Conservation (phyloP, 1,140 invertebrate species). For the Leptonema lineaticorne region DNA sequence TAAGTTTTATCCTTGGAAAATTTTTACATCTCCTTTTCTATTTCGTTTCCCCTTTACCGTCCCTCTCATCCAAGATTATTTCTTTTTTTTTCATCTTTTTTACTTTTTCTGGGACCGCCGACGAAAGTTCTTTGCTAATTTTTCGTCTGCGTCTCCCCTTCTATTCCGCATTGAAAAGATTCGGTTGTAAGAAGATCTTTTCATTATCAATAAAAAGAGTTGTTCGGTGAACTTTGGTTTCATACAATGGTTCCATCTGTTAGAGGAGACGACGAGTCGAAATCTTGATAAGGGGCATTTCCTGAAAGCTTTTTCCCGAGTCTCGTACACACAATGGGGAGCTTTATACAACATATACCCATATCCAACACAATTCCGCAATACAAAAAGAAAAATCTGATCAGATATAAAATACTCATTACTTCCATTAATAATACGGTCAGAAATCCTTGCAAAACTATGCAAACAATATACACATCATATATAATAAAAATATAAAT, state of each 20-base stretch:
- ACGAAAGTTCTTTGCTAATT: not conserved
- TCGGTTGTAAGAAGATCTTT: not conserved
- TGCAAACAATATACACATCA: too few species aligned
- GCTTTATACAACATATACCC: not conserved
- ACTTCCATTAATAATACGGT: too few species aligned
- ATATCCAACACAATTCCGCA: not conserved
- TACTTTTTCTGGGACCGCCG: too few species aligned
- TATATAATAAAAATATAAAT: too few species aligned
- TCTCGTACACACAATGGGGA: not conserved
- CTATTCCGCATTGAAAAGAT: slow-evolving; percentile 1
- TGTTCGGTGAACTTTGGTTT: slow-evolving; percentile 11
- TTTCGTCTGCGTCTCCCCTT: not conserved
- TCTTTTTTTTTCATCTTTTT: too few species aligned
- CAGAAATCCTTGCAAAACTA: too few species aligned
- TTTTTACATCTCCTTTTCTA: not conserved
- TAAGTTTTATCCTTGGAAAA: not conserved
- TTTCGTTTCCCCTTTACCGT: too few species aligned
- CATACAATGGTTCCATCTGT: slow-evolving; percentile 14
- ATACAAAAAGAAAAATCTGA: not conserved
- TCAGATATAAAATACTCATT: not conserved
- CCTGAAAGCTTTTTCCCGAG: slow-evolving; percentile 2
- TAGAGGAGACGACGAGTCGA: slow-evolving; percentile 4
- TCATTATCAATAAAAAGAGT: slow-evolving; percentile 21
- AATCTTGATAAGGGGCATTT: slow-evolving; percentile 24
- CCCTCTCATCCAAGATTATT: too few species aligned